Evolutionary conservation across 2,888 invertebrate species (phyloP), one percentile per base, ranked within the genome.

Genomic region (Trichogramma evanescens): DNA sequence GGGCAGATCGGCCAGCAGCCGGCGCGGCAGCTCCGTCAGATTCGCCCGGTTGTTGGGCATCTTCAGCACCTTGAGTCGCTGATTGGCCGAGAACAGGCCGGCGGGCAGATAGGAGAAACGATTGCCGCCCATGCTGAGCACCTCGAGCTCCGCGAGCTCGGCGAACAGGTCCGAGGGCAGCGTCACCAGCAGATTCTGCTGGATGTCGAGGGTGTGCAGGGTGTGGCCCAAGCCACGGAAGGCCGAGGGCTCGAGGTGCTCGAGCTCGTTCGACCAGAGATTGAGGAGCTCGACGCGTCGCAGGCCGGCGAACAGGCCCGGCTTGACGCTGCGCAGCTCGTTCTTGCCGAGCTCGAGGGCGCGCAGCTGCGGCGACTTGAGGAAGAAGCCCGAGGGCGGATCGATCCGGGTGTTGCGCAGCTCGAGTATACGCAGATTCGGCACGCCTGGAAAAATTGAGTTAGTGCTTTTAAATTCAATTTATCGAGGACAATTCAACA

Each of bases 341-440:
- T 89, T 91, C 67, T 83, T 81, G 84, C 87, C 87, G 43, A 91
- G 75, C 77, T 90, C 89, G 63, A 93, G 79, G 65, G 83, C 82
- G 9, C 45, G 49, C 46, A 68, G 50, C 0, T 50, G 82, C 43
- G 80, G 78, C 2, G 87, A 80, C 50, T 86, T 83, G 41, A 82
- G 81, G 71, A 91, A 88, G 63, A 84, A 81, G 59, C 83, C 81
- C 1, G 5, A 4, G 7, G 41, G n/a, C 2, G 60, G 60, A 3
- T 45, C 10, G 26, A 63, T 49, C 6, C 50, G 42, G 5, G 59
- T 56, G 10, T 55, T 58, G 7, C 58, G 13, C 3, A 63, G 50
- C 26, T 61, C 58, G 0, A 63, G 45, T 4, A 46, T 50, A 8
- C 44, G 44, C 8, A 63, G 8, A 86, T 86, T 3, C 83, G 82